Evolutionary conservation across 1,140 invertebrate genomes (phyloP).

Genomic region (Agraylea sexmaculata): DNA sequence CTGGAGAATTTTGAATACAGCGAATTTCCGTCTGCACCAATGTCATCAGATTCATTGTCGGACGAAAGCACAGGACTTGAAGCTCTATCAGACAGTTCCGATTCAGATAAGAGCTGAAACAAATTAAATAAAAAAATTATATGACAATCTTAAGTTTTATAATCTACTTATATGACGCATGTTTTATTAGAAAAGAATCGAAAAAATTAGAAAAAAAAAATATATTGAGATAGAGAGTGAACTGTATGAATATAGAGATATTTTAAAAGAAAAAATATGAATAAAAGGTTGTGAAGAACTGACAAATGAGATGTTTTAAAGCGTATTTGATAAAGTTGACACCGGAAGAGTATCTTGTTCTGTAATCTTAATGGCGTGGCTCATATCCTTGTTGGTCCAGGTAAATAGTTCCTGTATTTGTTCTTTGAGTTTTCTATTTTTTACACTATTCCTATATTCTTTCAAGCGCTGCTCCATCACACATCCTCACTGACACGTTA

Average conservation of each 20-base stretch:
- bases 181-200: too few relatives aligned
- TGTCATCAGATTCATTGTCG: constrained; percentile 11
- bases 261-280: constrained; percentile 5
- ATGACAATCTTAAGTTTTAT: constrained; percentile 1
- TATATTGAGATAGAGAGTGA: too few relatives aligned
- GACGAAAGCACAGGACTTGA: constrained; percentile 7
- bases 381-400: too few relatives aligned
- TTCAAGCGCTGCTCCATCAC: too few relatives aligned
- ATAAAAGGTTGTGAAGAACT: background rate
- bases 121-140: background rate
- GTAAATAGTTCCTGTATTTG: too few relatives aligned
- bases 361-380: too few relatives aligned
- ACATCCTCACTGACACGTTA: too few relatives aligned
- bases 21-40: constrained; percentile 8
- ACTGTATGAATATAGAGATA: too few relatives aligned
- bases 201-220: too few relatives aligned
- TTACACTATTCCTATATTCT: too few relatives aligned
- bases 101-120: constrained; percentile 10
- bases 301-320: background rate
- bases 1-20: constrained; percentile 6
- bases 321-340: constrained; percentile 1
- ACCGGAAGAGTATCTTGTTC: too few relatives aligned
- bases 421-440: too few relatives aligned
- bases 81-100: constrained; percentile 6
- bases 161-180: background rate